phyloP scores from a whole-genome alignment of 2,888 invertebrate genomes.

The Mycogona germanica region DNA sequence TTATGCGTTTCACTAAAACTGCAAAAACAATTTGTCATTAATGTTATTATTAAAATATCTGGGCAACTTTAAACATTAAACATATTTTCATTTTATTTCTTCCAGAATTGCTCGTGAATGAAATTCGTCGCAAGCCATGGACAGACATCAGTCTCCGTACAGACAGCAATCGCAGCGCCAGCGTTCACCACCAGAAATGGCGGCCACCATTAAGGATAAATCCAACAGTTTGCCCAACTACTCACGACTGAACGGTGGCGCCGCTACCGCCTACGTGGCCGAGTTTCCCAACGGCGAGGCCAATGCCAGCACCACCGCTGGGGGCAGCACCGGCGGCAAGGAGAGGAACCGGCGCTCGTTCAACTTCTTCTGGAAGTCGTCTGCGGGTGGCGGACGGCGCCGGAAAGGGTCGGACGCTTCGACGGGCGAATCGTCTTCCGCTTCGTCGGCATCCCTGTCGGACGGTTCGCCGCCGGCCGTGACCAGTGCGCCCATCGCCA shows the following conservation, averaged over 20 bases:
- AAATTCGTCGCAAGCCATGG: no score
- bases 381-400: neutral
- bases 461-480: constrained; percentile 16
- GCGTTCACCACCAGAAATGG: neutral
- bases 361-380: constrained; percentile 10
- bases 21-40: no score
- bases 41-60: no score
- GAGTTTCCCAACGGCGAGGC: neutral
- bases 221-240: constrained; percentile 19
- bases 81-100: no score
- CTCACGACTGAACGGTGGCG: neutral
- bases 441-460: neutral
- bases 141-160: neutral
- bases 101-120: neutral
- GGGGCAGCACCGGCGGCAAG: neutral
- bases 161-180: neutral
- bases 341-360: constrained; percentile 10
- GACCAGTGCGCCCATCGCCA: constrained; percentile 28
- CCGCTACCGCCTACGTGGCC: neutral
- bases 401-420: constrained; percentile 3
- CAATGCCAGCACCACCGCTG: neutral
- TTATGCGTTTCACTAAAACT: no score
- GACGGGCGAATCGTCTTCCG: neutral
- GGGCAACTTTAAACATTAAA: no score
- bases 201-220: neutral